These are phyloP conservation scores for Callosobruchus maculatus DNA, from an alignment of 2,888 invertebrate genomes.

Conservation along the genomic window DNA sequence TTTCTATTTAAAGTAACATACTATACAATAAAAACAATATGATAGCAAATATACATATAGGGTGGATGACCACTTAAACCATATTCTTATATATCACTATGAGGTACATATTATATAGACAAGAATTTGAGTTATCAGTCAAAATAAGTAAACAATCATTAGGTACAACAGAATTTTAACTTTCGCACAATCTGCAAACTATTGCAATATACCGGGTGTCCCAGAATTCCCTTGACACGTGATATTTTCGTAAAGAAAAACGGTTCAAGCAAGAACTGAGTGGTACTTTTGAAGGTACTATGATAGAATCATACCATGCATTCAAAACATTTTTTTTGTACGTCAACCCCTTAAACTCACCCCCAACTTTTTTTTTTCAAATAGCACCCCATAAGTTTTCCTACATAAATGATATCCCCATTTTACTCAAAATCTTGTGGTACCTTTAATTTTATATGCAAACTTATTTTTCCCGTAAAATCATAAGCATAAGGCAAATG, in stretches of 20 bases:
- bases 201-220: background rate
- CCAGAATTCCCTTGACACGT: too few relatives aligned
- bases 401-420: too few relatives aligned
- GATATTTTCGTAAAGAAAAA: background rate
- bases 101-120: background rate
- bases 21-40: background rate
- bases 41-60: background rate
- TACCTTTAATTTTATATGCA: too few relatives aligned
- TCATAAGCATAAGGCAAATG: too few relatives aligned
- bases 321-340: too few relatives aligned
- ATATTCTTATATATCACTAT: background rate
- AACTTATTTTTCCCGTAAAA: too few relatives aligned
- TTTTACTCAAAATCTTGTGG: too few relatives aligned
- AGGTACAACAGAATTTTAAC: background rate
- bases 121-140: background rate
- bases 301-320: too few relatives aligned
- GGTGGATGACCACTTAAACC: background rate
- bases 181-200: background rate
- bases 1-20: background rate
- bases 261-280: background rate
- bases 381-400: too few relatives aligned
- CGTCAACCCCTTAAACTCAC: too few relatives aligned
- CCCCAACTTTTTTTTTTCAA: too few relatives aligned
- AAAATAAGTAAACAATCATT: background rate
- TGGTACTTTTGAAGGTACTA: too few relatives aligned